phyloP scores from a whole-genome alignment of 2,113 vertebrate species.

The Dasyprocta punctata region DNA sequence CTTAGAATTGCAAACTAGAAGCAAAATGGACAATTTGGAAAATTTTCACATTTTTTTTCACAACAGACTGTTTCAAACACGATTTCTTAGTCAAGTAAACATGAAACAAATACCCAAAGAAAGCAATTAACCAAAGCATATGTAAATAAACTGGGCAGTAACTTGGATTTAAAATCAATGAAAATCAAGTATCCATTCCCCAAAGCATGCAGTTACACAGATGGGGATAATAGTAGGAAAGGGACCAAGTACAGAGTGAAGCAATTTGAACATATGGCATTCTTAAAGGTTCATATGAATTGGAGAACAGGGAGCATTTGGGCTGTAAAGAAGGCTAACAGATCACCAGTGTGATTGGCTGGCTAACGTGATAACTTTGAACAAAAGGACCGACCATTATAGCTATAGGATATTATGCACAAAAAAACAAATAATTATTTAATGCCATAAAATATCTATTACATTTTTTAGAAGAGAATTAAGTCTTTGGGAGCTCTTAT shows the following conservation, averaged over 20 bases:
- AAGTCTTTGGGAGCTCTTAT: background rate
- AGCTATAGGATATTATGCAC: slow-evolving; percentile 58
- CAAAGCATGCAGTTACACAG: slow-evolving; percentile 73
- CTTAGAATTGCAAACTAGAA: slow-evolving; percentile 24
- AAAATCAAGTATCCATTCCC: slow-evolving; percentile 69
- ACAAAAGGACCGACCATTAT: slow-evolving; percentile 65
- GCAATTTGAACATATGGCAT: slow-evolving; percentile 78
- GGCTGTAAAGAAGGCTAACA: slow-evolving; percentile 69
- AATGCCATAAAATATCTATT: background rate
- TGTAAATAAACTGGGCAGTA: slow-evolving; percentile 69
- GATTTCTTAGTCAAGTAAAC: slow-evolving; percentile 64
- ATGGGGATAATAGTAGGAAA: slow-evolving; percentile 76
- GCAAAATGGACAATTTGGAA: slow-evolving; percentile 25
- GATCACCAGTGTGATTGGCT: slow-evolving; percentile 75
- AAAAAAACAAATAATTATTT: slow-evolving; percentile 68
- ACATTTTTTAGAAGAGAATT: background rate
- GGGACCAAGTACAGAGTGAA: slow-evolving; percentile 67
- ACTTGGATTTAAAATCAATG: slow-evolving; percentile 69
- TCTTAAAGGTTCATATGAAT: slow-evolving; percentile 77
- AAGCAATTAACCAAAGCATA: slow-evolving; percentile 64
- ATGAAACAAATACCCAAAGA: slow-evolving; percentile 51
- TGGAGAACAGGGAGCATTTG: slow-evolving; percentile 72
- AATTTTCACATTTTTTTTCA: slow-evolving; percentile 46
- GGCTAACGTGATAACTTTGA: slow-evolving; percentile 68
- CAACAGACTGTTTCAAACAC: slow-evolving; percentile 53